Conservation (phyloP, 2,797 vertebrate species). For the Tokudaia muenninki region DNA sequence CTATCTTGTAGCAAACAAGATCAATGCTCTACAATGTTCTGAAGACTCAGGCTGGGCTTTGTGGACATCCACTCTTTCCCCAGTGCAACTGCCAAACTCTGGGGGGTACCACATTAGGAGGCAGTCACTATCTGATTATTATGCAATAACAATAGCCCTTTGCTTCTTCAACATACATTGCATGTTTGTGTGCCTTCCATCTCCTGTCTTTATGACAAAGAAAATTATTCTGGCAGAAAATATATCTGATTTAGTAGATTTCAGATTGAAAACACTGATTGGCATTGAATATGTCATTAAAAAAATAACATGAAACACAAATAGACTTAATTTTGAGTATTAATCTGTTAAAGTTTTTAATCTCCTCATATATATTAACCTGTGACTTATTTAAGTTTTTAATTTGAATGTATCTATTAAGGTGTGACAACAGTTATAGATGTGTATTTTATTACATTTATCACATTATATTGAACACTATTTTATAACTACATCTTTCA, state of each 20-base stretch:
- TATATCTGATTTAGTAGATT: neutral
- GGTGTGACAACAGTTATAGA: neutral
- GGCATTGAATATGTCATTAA: neutral
- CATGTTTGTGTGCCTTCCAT: neutral
- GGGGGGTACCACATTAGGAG: neutral
- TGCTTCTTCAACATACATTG: neutral
- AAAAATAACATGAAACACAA: neutral
- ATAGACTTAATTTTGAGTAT: neutral
- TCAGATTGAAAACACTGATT: neutral
- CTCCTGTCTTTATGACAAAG: neutral
- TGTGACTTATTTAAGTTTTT: neutral
- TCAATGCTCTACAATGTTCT: rapidly evolving
- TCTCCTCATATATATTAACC: neutral
- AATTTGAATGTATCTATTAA: neutral
- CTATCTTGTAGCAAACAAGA: neutral
- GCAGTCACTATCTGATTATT: neutral
- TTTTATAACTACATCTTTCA: neutral
- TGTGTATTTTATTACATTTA: neutral
- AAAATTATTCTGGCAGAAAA: neutral
- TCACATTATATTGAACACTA: neutral
- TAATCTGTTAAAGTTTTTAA: slow-evolving; percentile 12
- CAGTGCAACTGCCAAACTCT: neutral
- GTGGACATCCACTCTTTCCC: neutral
- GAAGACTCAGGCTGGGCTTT: rapidly evolving
- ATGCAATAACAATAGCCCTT: neutral